Conservation (phyloP, 2,113 vertebrate genomes). For the Monopterus albus region DNA sequence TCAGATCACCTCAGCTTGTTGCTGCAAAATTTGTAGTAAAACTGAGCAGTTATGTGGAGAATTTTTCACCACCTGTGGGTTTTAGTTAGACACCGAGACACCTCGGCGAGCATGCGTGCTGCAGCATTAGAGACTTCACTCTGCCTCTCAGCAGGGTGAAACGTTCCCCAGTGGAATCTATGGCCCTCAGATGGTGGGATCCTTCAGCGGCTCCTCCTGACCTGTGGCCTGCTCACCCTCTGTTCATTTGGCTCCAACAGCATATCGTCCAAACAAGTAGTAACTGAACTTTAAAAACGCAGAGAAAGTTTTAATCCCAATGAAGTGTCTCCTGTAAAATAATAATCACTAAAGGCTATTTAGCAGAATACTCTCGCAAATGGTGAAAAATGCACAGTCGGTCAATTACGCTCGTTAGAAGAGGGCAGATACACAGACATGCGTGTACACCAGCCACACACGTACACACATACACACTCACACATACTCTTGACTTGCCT, state of each 20-base stretch:
- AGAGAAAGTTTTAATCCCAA: constrained; percentile 76
- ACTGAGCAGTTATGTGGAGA: constrained; percentile 68
- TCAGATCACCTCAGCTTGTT: constrained; percentile 42
- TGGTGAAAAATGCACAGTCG: constrained; percentile 73
- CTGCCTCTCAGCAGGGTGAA: constrained; percentile 66
- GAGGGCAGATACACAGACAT: constrained; percentile 74
- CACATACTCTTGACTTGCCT: constrained; percentile 78
- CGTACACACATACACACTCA: constrained; percentile 45
- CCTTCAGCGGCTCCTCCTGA: constrained; percentile 63
- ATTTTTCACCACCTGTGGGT: constrained; percentile 53
- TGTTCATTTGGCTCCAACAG: constrained; percentile 55
- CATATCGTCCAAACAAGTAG: constrained; percentile 46
- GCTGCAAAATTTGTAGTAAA: constrained; percentile 55
- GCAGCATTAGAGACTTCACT: constrained; percentile 74
- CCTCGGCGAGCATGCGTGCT: constrained; percentile 60
- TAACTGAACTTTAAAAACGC: constrained; percentile 63
- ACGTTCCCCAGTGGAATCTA: constrained; percentile 62
- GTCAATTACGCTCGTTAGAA: constrained; percentile 83
- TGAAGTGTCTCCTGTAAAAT: constrained; percentile 73
- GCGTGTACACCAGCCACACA: constrained; percentile 55
- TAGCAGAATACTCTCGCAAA: constrained; percentile 72
- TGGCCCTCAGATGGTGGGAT: constrained; percentile 58
- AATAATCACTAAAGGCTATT: constrained; percentile 83
- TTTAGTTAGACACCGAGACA: constrained; percentile 62
- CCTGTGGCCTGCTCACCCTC: constrained; percentile 59